A percentile compares a stretch with the other conserved stretches of the same genome.
Conservation (phyloP, 2,113 vertebrate genomes). For the Xenopus borealis region DNA sequence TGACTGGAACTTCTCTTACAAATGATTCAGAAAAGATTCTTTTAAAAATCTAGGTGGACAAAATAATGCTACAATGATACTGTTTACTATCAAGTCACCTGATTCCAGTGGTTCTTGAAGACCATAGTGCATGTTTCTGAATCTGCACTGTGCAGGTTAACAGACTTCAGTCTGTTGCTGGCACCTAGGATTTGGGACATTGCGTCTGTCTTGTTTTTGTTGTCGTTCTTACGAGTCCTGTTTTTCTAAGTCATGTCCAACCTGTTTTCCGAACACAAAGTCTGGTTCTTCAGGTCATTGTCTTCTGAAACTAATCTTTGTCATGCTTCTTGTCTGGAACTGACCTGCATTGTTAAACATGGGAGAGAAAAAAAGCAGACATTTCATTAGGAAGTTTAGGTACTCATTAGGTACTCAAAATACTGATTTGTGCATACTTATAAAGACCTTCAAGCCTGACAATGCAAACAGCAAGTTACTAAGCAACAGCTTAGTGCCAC, state of each 20-base stretch:
- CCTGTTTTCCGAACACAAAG: constrained; percentile 43
- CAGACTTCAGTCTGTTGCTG: constrained; percentile 70
- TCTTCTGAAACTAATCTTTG: constrained; percentile 6
- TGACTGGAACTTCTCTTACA: too few species aligned
- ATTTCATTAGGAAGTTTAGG: not conserved
- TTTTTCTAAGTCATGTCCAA: constrained; percentile 66
- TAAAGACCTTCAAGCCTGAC: constrained; percentile 14
- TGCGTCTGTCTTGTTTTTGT: constrained; percentile 63
- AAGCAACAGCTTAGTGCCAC: constrained; percentile 21
- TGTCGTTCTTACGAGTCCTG: constrained; percentile 39
- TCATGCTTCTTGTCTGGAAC: not conserved
- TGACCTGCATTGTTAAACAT: constrained; percentile 11
- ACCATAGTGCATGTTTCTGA: constrained; percentile 98
- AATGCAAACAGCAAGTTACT: constrained; percentile 5
- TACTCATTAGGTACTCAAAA: not conserved
- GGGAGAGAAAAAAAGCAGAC: constrained; percentile 10
- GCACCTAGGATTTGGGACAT: constrained; percentile 79
- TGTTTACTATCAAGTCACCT: constrained; percentile 69
- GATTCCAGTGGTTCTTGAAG: constrained; percentile 97
- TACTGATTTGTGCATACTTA: constrained; percentile 35
- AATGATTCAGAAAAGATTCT: too few species aligned
- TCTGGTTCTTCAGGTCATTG: constrained; percentile 26
- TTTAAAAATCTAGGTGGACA: too few species aligned
- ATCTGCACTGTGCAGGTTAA: constrained; percentile 85
- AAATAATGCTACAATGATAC: too few species aligned